phyloP scores from a whole-genome alignment of 2,113 vertebrate genomes.

The Orientallactaga bullata region DNA sequence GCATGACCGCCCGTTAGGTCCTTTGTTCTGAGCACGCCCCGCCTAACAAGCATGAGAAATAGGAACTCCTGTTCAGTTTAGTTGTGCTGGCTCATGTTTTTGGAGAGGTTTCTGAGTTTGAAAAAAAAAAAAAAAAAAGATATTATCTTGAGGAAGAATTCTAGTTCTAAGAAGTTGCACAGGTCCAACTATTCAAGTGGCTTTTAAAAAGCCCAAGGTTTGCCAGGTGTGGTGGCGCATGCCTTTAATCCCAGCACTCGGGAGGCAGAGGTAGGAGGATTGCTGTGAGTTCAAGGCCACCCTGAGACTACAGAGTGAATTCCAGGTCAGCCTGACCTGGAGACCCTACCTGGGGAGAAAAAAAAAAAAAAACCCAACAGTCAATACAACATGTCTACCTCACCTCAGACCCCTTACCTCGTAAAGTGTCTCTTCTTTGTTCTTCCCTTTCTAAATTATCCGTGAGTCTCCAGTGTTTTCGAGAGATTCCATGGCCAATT shows the following conservation, averaged over 20 bases:
- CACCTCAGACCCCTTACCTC: too few species aligned
- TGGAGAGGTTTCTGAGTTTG: conserved; percentile 51
- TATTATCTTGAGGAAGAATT: conserved; percentile 62
- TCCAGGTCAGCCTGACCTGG: too few species aligned
- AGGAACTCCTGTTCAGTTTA: conserved; percentile 67
- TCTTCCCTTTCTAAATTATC: background rate
- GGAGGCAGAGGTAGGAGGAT: too few species aligned
- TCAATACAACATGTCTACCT: background rate
- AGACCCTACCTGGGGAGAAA: too few species aligned
- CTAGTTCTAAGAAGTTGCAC: conserved; percentile 28
- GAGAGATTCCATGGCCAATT: background rate
- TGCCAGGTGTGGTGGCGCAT: too few species aligned
- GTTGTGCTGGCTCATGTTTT: conserved; percentile 50
- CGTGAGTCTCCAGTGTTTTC: background rate
- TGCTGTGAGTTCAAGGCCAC: too few species aligned
- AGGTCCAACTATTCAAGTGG: background rate
- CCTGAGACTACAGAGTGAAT: too few species aligned
- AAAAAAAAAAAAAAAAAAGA: conserved; percentile 34
- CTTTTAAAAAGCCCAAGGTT: background rate
- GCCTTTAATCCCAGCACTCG: too few species aligned
- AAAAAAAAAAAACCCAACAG: background rate
- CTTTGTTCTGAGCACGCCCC: too few species aligned
- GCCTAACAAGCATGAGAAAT: too few species aligned
- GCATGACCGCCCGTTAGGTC: too few species aligned
- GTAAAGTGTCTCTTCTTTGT: too few species aligned